A percentile compares a stretch with the other conserved stretches of the same genome.
These are phyloP conservation scores for Saxidomus purpurata DNA, from an alignment of 1,140 invertebrate species.

Conservation along the genomic window DNA sequence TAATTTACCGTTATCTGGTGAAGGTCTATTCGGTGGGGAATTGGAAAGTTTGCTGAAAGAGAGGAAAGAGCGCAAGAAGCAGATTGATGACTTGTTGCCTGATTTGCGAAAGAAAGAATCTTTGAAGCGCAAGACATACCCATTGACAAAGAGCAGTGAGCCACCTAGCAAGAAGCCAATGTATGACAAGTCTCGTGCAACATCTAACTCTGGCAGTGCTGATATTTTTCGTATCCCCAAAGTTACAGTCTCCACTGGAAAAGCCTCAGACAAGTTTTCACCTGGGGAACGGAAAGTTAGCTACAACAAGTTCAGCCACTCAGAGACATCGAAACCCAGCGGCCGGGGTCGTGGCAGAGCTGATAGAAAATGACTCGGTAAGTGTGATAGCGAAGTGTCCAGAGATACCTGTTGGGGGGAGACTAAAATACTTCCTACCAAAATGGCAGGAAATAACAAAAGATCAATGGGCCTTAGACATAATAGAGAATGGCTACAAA, in stretches of 20 bases:
- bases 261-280: neutral
- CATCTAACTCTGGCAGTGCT: neutral
- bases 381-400: slow-evolving; percentile 1
- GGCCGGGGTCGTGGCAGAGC: neutral
- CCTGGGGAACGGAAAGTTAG: neutral
- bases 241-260: neutral
- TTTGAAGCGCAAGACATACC: neutral
- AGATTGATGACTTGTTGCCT: slow-evolving; percentile 43
- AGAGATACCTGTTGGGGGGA: slow-evolving; percentile 41
- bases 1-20: slow-evolving; percentile 8
- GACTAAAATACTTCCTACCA: slow-evolving; percentile 15
- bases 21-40: slow-evolving; percentile 34
- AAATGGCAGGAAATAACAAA: slow-evolving; percentile 54
- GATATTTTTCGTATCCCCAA: slow-evolving; percentile 53
- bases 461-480: slow-evolving; percentile 49
- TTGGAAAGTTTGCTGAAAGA: slow-evolving; percentile 36
- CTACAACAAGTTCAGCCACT: neutral
- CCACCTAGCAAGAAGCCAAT: neutral
- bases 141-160: neutral
- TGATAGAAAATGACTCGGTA: slow-evolving; percentile 50
- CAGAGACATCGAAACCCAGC: neutral
- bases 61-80: slow-evolving; percentile 32
- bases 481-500: slow-evolving; percentile 21
- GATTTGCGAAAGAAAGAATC: slow-evolving; percentile 30
- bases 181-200: neutral